phyloP scores from a whole-genome alignment of 2,797 vertebrate species.

The Myioborus miniatus region DNA sequence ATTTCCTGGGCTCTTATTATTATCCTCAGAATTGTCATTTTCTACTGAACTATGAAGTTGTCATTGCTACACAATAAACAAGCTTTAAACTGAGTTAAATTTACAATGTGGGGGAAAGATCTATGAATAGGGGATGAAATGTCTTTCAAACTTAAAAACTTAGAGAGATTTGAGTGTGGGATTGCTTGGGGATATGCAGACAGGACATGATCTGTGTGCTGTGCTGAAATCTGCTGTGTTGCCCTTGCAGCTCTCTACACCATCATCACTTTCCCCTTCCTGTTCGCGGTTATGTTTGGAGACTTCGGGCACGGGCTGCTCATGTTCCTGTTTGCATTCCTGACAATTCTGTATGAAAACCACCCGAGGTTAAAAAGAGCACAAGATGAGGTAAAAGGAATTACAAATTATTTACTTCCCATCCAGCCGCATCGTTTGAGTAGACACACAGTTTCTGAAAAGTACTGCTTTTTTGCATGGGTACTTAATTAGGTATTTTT shows the following conservation, averaged over 20 bases:
- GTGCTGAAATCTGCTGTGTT: neutral
- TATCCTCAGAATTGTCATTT: neutral
- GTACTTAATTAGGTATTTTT: neutral
- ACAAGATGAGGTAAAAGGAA: slow-evolving; percentile 84
- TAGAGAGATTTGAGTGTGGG: neutral
- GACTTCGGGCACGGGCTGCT: slow-evolving; percentile 92
- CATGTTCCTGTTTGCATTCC: slow-evolving; percentile 88
- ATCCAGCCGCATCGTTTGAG: neutral
- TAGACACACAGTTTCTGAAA: neutral
- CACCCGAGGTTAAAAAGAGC: slow-evolving; percentile 81
- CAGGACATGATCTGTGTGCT: neutral
- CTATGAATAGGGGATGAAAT: neutral
- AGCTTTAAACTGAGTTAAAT: neutral
- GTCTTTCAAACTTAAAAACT: neutral
- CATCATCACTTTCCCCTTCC: slow-evolving; percentile 95
- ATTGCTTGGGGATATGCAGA: neutral
- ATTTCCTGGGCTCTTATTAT: neutral
- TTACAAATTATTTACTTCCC: neutral
- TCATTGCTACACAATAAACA: neutral
- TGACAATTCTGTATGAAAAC: slow-evolving; percentile 90
- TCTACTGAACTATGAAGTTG: neutral
- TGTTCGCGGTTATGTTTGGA: slow-evolving; percentile 98
- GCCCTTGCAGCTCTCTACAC: slow-evolving; percentile 87
- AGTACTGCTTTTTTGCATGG: neutral
- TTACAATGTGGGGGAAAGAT: neutral